phyloP scores from a whole-genome alignment of 2,113 vertebrate species.

The Pollachius pollachius region DNA sequence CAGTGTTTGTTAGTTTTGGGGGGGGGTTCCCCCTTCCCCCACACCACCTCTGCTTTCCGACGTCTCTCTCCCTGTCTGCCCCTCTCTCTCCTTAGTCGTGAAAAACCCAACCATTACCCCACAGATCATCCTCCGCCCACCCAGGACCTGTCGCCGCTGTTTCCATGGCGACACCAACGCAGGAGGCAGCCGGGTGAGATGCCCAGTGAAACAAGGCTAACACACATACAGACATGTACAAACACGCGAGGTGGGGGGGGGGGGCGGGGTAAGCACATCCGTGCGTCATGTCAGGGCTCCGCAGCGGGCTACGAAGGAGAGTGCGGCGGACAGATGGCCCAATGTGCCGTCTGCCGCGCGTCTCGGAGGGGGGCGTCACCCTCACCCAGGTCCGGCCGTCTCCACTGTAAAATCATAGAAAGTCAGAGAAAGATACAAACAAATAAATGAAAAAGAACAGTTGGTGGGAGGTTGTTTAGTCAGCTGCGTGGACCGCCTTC shows the following conservation, averaged over 20 bases:
- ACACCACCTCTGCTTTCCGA: slow-evolving; percentile 16
- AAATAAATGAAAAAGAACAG: not conserved
- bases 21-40: slow-evolving; percentile 32
- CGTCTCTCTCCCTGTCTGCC: slow-evolving; percentile 12
- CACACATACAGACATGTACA: slow-evolving; percentile 17
- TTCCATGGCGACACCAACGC: slow-evolving; percentile 72
- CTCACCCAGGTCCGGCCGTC: too few relatives aligned
- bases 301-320: slow-evolving; percentile 21
- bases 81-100: slow-evolving; percentile 35
- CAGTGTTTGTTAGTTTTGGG: too few relatives aligned
- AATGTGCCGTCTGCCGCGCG: not conserved
- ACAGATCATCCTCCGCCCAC: slow-evolving; percentile 73
- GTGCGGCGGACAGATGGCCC: slow-evolving; percentile 41
- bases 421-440: not conserved
- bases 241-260: not conserved
- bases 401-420: too few relatives aligned
- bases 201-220: slow-evolving; percentile 61
- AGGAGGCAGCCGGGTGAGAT: slow-evolving; percentile 67
- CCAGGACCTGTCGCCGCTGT: slow-evolving; percentile 70
- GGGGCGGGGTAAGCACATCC: slow-evolving; percentile 15
- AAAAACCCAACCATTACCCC: slow-evolving; percentile 71
- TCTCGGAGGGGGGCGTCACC: not conserved
- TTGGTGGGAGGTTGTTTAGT: slow-evolving; percentile 19
- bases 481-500: slow-evolving; percentile 4
- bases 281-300: slow-evolving; percentile 37